phyloP scores from a whole-genome alignment of 2,888 invertebrate species.

The Papilio protenor region DNA sequence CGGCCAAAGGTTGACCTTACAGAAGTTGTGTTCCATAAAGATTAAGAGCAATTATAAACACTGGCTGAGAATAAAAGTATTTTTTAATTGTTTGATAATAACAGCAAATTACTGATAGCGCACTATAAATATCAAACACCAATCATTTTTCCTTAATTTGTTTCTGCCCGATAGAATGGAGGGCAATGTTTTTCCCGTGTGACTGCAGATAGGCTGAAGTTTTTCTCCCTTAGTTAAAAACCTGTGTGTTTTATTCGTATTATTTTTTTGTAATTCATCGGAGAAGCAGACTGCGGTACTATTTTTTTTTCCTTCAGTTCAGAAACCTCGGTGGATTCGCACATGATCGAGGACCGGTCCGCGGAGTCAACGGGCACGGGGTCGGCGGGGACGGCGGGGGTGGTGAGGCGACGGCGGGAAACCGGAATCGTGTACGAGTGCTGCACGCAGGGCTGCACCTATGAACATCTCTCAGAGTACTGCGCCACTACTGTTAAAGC shows the following conservation, averaged over 20 bases:
- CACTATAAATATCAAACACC: conserved; percentile 10
- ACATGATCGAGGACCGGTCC: conserved; percentile 77
- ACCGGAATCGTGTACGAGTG: conserved; percentile 78
- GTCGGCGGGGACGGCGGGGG: conserved; percentile 53
- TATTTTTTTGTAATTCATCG: not conserved
- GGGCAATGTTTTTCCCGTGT: not conserved
- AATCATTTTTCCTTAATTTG: not conserved
- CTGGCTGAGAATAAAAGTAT: conserved; percentile 22
- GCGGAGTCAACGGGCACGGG: conserved; percentile 68
- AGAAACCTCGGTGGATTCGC: conserved; percentile 73
- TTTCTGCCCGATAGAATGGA: not conserved
- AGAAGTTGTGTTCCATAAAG: conserved; percentile 41
- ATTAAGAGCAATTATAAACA: conserved; percentile 38
- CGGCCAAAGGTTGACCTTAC: conserved; percentile 39
- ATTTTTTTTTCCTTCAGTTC: conserved; percentile 56
- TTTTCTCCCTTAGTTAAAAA: not conserved
- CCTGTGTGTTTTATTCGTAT: not conserved
- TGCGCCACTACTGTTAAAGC: conserved; percentile 77
- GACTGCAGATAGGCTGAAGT: not conserved
- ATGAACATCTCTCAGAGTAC: conserved; percentile 74
- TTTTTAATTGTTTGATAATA: conserved; percentile 38
- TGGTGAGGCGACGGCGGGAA: conserved; percentile 66
- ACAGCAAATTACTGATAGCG: conserved; percentile 29
- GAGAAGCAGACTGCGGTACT: not conserved
- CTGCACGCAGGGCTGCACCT: conserved; percentile 74